Conservation (phyloP, 2,888 invertebrate genomes). For the Platycheirus albimanus region DNA sequence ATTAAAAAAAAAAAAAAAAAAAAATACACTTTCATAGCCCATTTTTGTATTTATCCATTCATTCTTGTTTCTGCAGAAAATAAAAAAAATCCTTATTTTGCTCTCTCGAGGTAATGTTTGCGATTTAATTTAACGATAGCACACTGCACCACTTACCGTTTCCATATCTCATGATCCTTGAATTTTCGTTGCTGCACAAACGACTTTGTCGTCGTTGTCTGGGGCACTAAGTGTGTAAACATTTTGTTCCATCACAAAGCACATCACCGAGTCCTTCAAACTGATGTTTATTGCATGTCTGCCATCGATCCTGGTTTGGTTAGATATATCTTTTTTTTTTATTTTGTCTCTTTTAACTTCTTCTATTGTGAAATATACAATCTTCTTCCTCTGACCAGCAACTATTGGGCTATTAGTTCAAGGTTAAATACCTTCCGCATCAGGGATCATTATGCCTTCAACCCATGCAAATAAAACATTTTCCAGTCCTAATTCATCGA, state of each 20-base stretch:
- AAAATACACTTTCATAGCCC: constrained; percentile 1
- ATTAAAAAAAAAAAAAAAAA: background rate
- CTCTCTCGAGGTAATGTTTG: constrained; percentile 52
- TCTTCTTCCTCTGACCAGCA: constrained; percentile 5
- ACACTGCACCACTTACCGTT: constrained; percentile 51
- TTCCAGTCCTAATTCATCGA: constrained; percentile 63
- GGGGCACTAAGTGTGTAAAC: constrained; percentile 59
- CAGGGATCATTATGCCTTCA: constrained; percentile 54
- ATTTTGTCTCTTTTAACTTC: background rate
- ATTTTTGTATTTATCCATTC: constrained; percentile 7
- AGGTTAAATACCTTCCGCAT: constrained; percentile 66
- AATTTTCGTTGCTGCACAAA: constrained; percentile 49
- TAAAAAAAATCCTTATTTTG: background rate
- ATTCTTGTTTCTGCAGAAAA: background rate
- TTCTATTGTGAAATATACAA: no score
- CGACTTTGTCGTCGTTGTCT: constrained; percentile 46
- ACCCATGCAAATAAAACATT: constrained; percentile 67
- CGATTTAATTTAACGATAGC: constrained; percentile 66
- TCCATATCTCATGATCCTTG: constrained; percentile 56
- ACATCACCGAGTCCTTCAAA: constrained; percentile 44
- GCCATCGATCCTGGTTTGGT: constrained; percentile 41
- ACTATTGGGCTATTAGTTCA: constrained; percentile 49
- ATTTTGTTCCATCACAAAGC: constrained; percentile 50
- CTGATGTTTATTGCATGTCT: constrained; percentile 64
- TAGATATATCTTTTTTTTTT: background rate